Evolutionary conservation across 2,797 vertebrate species (phyloP).

Genomic region (Poecilia wingei): DNA sequence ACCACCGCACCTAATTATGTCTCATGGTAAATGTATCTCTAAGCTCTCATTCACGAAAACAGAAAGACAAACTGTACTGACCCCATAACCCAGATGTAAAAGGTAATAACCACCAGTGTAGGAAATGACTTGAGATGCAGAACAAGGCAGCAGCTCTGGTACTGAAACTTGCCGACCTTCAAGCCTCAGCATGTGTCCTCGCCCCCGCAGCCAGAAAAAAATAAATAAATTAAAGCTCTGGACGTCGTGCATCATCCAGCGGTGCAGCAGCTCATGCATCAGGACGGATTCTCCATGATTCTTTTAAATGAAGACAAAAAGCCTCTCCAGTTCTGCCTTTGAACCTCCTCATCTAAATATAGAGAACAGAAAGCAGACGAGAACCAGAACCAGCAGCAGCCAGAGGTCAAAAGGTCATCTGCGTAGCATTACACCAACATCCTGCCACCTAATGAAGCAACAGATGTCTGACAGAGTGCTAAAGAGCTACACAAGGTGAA

Average conservation of each 20-base stretch:
- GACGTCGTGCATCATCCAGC: not conserved
- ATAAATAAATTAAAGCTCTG: not conserved
- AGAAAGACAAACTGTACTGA: not conserved
- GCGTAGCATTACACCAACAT: not conserved
- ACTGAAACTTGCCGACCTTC: not conserved
- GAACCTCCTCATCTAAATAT: not conserved
- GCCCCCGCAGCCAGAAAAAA: not conserved
- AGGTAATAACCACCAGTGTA: not conserved
- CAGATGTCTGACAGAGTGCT: not conserved
- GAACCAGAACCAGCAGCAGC: not conserved
- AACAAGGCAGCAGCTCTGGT: not conserved
- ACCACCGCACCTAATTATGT: not conserved
- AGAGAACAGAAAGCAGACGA: not conserved
- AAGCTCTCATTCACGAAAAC: not conserved
- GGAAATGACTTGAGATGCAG: not conserved
- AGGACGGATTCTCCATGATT: not conserved
- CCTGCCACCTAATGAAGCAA: not conserved
- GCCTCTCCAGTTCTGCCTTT: not conserved
- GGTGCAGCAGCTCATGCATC: not conserved
- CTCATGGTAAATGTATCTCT: not conserved
- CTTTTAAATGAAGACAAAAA: not conserved
- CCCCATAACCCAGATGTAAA: not conserved
- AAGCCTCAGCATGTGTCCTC: not conserved
- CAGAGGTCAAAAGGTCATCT: constrained; percentile 3
- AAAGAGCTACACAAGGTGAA: not conserved